Base-by-base conservation (phyloP, 2,888 invertebrate species). In the Steinernema carpocapsae region DNA sequence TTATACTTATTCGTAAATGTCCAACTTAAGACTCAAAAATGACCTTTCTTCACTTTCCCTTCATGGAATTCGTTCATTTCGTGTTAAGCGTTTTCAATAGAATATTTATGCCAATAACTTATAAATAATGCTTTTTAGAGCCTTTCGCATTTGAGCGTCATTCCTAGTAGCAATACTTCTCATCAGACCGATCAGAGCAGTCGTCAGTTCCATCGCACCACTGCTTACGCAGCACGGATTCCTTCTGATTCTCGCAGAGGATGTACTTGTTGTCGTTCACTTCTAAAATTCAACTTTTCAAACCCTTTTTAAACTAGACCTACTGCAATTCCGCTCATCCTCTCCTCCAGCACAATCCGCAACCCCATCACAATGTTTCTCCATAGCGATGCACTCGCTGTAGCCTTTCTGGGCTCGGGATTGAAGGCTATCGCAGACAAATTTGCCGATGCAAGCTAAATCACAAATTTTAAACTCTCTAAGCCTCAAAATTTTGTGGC, bases 201-300 rank as follows among this genome's bases (percentile, higher is more conserved):
- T 87, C 19, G 1, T 14, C 45, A 1, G 64, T 76, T 22, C 86
- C 86, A 76, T 86, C 83, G 76, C 86, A 86, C 86, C 86, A 86
- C 71, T 86, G 79, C 7, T 76, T 73, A 42, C 81, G 81, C n/a
- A 78, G 74, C 24, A 86, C 85, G 10, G 82, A 83, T 78, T 86
- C 84, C 77, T 86, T 86, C 75, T 86, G 86, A 75, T 86, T 85
- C 75, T 86, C 86, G 75, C 86, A 86, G 1, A 85, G 77, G 7
- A 86, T 75, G 73, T 85, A 85, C 70, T 84, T 83, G 26, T 78
- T 78, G 59, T 78, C 82, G 72, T 71, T 77, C 74, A 74, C 73
- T 74, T 79, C 84, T 84, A 77, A 26, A 85, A 78, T 29, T 71
- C 3, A 17, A 29, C 37, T n/a, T 26, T 14, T 29, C 51, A 7